Conservation (phyloP, 2,113 vertebrate species). For the Petrocephalus microphthalmus region DNA sequence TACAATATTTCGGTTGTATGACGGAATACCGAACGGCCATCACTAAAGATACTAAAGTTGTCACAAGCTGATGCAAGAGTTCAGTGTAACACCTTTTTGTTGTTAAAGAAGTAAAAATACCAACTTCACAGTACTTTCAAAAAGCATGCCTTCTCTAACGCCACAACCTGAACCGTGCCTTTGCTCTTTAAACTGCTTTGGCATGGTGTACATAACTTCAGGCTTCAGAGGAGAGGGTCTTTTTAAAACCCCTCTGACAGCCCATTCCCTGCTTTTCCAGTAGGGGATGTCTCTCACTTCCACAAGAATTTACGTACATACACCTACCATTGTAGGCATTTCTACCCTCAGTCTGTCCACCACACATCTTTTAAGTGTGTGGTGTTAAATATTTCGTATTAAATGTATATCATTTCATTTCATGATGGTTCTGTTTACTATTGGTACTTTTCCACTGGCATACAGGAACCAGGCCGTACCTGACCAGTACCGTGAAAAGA, state of each 20-base stretch:
- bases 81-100: neutral
- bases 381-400: neutral
- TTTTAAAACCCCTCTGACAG: neutral
- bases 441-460: neutral
- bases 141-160: neutral
- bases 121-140: neutral
- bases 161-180: neutral
- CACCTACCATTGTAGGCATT: neutral
- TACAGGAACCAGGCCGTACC: neutral
- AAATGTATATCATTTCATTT: neutral
- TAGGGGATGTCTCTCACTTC: neutral
- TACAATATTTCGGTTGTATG: neutral
- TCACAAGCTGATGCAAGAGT: neutral
- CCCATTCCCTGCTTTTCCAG: neutral
- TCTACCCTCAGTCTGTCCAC: neutral
- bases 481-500: neutral
- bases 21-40: neutral
- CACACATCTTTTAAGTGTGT: neutral
- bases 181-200: neutral
- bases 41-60: neutral
- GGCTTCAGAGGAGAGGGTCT: neutral
- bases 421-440: neutral
- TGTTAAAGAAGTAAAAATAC: neutral
- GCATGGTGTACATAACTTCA: neutral
- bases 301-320: neutral